These are phyloP conservation scores for Callinectes sapidus DNA, from an alignment of 2,888 invertebrate genomes.

Conservation along the genomic window DNA sequence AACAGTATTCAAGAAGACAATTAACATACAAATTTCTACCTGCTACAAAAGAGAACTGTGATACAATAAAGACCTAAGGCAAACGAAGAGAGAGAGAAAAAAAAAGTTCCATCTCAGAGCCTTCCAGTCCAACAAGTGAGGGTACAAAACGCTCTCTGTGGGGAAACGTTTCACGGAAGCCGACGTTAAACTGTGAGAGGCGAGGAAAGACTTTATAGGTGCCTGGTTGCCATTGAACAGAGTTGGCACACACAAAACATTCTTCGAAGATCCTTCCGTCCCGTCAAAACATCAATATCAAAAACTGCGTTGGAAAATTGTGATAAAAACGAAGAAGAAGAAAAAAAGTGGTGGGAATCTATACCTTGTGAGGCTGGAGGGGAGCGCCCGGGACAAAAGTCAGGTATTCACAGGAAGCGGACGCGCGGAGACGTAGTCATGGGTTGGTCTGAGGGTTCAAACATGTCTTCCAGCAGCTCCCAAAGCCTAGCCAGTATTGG, in stretches of 20 bases:
- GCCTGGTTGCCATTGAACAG: too few species aligned
- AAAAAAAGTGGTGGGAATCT: background rate
- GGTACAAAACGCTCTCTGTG: background rate
- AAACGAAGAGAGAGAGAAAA: background rate
- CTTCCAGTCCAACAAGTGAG: background rate
- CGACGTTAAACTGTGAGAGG: background rate
- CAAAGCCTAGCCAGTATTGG: background rate
- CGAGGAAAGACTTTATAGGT: too few species aligned
- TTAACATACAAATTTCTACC: background rate
- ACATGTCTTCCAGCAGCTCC: background rate
- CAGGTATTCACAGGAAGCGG: background rate
- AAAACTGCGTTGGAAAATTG: background rate
- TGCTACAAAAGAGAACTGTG: background rate
- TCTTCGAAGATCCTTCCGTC: background rate
- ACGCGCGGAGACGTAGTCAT: background rate
- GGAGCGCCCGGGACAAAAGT: background rate
- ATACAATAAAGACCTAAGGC: background rate
- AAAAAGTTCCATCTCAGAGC: background rate
- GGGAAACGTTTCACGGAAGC: background rate
- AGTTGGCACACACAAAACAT: background rate
- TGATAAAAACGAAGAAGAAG: background rate
- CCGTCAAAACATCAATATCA: background rate
- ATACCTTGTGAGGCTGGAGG: constrained; percentile 4
- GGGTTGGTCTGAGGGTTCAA: background rate
- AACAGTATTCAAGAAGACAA: too few species aligned